Base-by-base conservation (phyloP, 1,140 invertebrate species). In the Atta cephalotes region DNA sequence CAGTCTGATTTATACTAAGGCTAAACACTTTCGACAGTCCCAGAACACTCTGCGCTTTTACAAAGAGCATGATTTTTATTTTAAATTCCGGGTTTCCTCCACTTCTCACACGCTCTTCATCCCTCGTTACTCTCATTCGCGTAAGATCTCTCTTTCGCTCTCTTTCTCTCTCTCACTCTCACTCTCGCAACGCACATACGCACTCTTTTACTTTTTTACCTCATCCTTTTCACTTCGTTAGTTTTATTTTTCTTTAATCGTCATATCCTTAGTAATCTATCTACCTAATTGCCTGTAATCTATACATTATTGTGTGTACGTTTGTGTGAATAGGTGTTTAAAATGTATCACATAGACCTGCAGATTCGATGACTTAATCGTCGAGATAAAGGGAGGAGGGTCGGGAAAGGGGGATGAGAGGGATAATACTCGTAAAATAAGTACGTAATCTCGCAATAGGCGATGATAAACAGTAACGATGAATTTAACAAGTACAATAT, bases 401-500 rank as follows among this genome's bases (percentile, higher is more conserved):
- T 31, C 6, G 79, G 16, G 21, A 3, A 14, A 10, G 18, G 3
- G 45, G 3, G 2, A 16, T 28, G 35, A 0, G 9, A 14, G 5
- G 60, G 14, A 77, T 39, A 82, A 72, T 87, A 84, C 28, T 87
- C 65, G 60, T 89, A 90, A 89, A 90, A 90, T 90, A 90, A 84
- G 78, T 90, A 90, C 80, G 35, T 81, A 89, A 72, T 87, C 49
- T 87, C 88, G 88, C 76, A 90, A 87, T 89, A 90, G 88, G 88
- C 86, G 88, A 63, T 90, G 88, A 85, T 90, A 87, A 88, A 88
- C 80, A 86, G 76, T 90, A 90, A 90, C 86, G 81, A 88, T 71
- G 86, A 90, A 90, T 66, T 68, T 90, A 90, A 90, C 81, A 85
- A 89, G 76, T 89, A 89, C 80, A 85, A 90, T 90, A 90, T 90